Conservation (phyloP, 2,888 invertebrate species). For the Lydus trimaculatus region DNA sequence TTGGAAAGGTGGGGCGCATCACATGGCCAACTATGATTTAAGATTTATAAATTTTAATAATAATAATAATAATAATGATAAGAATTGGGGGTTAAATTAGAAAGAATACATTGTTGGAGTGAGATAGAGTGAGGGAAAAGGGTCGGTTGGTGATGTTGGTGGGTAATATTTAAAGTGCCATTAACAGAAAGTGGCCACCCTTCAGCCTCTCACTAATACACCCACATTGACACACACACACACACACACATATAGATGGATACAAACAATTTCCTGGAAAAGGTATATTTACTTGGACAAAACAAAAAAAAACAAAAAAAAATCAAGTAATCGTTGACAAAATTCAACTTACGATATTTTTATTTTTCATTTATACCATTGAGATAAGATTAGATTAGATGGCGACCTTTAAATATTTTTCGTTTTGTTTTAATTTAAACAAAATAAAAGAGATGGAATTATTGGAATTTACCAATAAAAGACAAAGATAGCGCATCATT, state of each 20-base stretch:
- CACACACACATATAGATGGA: background rate
- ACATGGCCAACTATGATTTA: background rate
- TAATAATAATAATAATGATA: background rate
- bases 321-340: too few species aligned
- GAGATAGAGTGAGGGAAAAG: background rate
- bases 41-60: background rate
- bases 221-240: background rate
- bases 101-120: slow-evolving; percentile 2
- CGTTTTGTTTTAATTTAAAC: background rate
- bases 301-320: too few species aligned
- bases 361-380: background rate
- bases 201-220: background rate
- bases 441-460: background rate
- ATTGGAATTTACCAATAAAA: background rate
- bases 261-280: background rate
- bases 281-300: background rate
- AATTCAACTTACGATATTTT: too few species aligned
- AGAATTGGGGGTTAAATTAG: background rate
- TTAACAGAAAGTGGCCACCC: slow-evolving; percentile 6
- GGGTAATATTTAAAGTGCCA: background rate
- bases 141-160: background rate
- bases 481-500: slow-evolving; percentile 3
- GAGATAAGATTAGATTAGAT: slow-evolving; percentile 1
- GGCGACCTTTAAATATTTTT: background rate
- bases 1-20: background rate